A percentile compares a stretch with the other conserved stretches of the same genome.
Conservation (phyloP, 2,888 invertebrate species). For the Habroteleia sp. region DNA sequence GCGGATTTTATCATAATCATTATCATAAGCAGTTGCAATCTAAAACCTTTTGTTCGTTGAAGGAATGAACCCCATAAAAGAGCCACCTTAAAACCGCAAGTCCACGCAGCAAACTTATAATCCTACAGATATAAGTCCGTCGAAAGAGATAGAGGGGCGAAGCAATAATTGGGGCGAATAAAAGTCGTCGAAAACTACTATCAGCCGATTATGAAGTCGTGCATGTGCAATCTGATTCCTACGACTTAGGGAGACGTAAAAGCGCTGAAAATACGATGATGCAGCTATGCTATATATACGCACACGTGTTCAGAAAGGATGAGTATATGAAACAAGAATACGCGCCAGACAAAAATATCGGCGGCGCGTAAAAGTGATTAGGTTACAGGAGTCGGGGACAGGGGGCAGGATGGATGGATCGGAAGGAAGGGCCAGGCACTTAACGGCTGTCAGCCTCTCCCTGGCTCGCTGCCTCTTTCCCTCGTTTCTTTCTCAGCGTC, state of each 20-base stretch:
- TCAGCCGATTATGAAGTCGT: constrained; percentile 70
- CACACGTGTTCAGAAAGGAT: no score
- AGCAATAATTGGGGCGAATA: constrained; percentile 51
- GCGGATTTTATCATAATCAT: no score
- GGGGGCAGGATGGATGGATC: constrained; percentile 56
- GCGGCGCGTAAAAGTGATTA: constrained; percentile 75
- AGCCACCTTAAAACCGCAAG: constrained; percentile 13
- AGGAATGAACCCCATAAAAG: no score
- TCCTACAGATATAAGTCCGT: constrained; percentile 49
- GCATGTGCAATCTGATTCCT: constrained; percentile 69
- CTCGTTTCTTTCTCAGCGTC: constrained; percentile 69
- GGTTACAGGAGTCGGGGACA: constrained; percentile 73
- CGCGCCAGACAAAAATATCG: constrained; percentile 71
- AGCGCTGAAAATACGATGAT: constrained; percentile 48
- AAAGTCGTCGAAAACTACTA: constrained; percentile 50
- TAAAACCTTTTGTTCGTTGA: no score
- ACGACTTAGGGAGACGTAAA: constrained; percentile 50
- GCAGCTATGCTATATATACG: constrained; percentile 35
- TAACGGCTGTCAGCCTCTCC: constrained; percentile 79
- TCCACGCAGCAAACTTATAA: constrained; percentile 23
- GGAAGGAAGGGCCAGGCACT: constrained; percentile 76
- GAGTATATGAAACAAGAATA: constrained; percentile 64
- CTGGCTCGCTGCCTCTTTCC: constrained; percentile 68
- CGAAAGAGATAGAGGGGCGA: constrained; percentile 50
- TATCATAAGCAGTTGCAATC: no score